Evolutionary conservation across 2,113 vertebrate species (phyloP).

Genomic region (Noctilio leporinus): DNA sequence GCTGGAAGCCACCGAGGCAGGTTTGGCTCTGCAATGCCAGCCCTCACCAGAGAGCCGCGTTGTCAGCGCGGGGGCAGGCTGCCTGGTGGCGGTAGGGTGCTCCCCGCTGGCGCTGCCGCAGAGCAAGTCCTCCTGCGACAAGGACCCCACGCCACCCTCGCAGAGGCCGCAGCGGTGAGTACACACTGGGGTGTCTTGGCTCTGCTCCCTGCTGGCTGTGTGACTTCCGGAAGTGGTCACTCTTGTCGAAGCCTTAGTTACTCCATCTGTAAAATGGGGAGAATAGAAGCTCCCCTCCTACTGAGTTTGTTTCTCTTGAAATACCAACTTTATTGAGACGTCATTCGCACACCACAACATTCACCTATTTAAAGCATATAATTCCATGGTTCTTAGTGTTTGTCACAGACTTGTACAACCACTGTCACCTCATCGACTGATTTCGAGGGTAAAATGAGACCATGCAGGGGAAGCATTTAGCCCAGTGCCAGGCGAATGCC

Average conservation of each 20-base stretch:
- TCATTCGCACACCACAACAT: background rate
- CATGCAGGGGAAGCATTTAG: background rate
- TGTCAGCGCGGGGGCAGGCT: background rate
- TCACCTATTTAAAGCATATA: background rate
- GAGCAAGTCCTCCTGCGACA: background rate
- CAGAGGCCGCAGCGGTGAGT: background rate
- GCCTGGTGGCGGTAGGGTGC: background rate
- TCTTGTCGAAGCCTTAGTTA: background rate
- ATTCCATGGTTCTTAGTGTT: background rate
- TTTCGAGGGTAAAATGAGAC: background rate
- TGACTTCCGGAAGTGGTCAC: background rate
- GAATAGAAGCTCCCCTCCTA: background rate
- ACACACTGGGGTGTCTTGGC: background rate
- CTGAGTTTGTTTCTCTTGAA: background rate
- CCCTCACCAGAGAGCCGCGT: background rate
- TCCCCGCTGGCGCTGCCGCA: rapidly evolving
- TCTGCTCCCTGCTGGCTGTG: background rate
- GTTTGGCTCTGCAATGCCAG: background rate
- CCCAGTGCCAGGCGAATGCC: background rate
- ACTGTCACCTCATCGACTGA: background rate
- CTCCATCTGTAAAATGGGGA: background rate
- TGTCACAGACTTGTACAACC: background rate
- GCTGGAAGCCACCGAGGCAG: background rate
- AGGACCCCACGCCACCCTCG: background rate
- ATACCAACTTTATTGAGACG: background rate